Evolutionary conservation across 92 coral and sea anemone genomes (phyloP).

Genomic region (Phenganax stokvisi): DNA sequence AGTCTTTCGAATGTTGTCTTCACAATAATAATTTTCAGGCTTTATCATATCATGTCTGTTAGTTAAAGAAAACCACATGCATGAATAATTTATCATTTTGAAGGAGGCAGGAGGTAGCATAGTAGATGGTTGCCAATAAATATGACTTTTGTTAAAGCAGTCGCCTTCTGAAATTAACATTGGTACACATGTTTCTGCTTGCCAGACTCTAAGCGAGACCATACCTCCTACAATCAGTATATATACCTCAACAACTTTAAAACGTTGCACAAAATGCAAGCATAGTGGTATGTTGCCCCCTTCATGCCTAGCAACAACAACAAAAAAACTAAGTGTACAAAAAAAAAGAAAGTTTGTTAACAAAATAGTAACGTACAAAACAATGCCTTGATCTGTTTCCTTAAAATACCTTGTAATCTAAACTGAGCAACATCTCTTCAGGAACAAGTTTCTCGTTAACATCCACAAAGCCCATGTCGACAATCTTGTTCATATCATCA

Average conservation of each 20-base stretch:
- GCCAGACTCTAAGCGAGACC: too few species aligned
- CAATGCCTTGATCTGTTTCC: background rate
- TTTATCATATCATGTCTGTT: slow-evolving; percentile 46
- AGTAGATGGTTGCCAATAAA: too few species aligned
- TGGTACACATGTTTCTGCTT: too few species aligned
- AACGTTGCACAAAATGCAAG: background rate
- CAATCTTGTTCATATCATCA: slow-evolving; percentile 8
- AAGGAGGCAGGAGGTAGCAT: too few species aligned
- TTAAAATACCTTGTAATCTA: background rate
- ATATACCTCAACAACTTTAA: background rate
- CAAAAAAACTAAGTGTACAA: background rate
- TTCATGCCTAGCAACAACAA: background rate
- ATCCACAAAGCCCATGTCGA: background rate
- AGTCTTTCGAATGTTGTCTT: slow-evolving; percentile 29
- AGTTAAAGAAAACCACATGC: background rate
- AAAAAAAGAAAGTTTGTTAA: background rate
- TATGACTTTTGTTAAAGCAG: too few species aligned
- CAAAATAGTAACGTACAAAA: background rate
- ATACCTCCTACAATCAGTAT: background rate
- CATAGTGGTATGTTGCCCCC: too few species aligned
- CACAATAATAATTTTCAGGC: slow-evolving; percentile 41
- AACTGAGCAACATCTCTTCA: background rate
- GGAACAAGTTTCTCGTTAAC: background rate
- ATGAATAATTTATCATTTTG: background rate
- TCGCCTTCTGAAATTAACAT: too few species aligned